Conservation (phyloP, 2,888 invertebrate genomes). For the Heliconius ismenius region DNA sequence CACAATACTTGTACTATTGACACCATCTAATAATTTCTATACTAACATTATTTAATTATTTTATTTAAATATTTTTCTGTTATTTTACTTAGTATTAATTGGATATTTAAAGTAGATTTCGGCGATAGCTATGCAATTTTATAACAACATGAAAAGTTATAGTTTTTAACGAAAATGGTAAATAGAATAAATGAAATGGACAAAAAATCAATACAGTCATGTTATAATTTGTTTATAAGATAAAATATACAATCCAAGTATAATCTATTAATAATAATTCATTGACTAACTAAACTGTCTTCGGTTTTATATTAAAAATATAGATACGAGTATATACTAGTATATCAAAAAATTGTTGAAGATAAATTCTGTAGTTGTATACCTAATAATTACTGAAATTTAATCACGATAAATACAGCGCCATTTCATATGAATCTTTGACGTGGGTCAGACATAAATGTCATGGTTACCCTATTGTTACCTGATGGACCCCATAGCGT, state of each 20-base stretch:
- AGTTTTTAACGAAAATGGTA: not conserved
- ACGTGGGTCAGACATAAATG: constrained; percentile 18
- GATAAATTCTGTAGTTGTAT: not conserved
- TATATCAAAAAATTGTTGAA: not conserved
- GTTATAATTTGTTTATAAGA: not conserved
- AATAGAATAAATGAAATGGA: not conserved
- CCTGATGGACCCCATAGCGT: constrained; percentile 64
- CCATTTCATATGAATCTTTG: constrained; percentile 13
- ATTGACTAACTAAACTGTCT: not conserved
- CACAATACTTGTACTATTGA: constrained; percentile 59
- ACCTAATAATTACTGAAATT: constrained; percentile 22
- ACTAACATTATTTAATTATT: not conserved
- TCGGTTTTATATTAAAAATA: not conserved
- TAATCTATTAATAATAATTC: too few species aligned
- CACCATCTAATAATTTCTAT: constrained; percentile 39
- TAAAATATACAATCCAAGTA: too few species aligned
- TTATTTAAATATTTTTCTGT: not conserved
- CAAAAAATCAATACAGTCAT: not conserved
- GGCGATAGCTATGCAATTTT: not conserved
- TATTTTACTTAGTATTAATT: not conserved
- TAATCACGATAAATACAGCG: constrained; percentile 14
- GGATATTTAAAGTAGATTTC: too few species aligned
- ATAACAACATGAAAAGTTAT: not conserved
- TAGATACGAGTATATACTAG: not conserved
- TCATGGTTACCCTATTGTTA: constrained; percentile 61